Base-by-base conservation (phyloP, 2,113 vertebrate genomes). In the Alethe diademata region DNA sequence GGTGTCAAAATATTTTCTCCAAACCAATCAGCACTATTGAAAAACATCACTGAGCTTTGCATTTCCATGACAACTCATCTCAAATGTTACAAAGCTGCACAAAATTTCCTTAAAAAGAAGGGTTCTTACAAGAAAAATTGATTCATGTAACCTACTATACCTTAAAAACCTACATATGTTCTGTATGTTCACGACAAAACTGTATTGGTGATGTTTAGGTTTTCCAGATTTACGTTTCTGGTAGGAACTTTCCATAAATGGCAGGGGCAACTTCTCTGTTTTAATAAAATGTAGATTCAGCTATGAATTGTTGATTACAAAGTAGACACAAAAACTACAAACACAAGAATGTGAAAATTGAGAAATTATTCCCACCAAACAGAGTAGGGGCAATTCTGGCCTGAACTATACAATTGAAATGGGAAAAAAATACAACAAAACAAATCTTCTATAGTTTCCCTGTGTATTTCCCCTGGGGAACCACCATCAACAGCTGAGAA, bases 1-100 rank as follows among this genome's bases (percentile, higher is more conserved):
- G 75, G 83, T 97, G 94, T 97, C 95, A 97, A 98, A 97, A 97
- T 97, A 97, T 97, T 98, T 97, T 95, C 97, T 96, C 90, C 67
- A 43, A 96, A 88, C 95, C 96, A 97, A 97, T 98, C 97, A 98
- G 83, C 62, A 76, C 88, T 88, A 97, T 93, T 96, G 96, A 97
- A 96, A 97, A 96, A 94, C 95, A 96, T 96, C 95, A 96, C 60
- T 72, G 90, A 97, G 91, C 48, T 96, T 95, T 93, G 70, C 6
- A 96, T 98, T 97, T 79, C 94, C 91, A 97, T 97, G 97, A 78
- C 94, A 97, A 96, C 97, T 79, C 53, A 2, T 78, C 93, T 96
- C 78, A 96, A 86, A 92, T 66, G 58, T 78, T 97, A 91, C 48
- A 95, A 95, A 87, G 94, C 92, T 74, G 43, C 91, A 95, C 91